Base-by-base conservation (phyloP, 2,113 vertebrate genomes). In the Prionailurus bengalensis region DNA sequence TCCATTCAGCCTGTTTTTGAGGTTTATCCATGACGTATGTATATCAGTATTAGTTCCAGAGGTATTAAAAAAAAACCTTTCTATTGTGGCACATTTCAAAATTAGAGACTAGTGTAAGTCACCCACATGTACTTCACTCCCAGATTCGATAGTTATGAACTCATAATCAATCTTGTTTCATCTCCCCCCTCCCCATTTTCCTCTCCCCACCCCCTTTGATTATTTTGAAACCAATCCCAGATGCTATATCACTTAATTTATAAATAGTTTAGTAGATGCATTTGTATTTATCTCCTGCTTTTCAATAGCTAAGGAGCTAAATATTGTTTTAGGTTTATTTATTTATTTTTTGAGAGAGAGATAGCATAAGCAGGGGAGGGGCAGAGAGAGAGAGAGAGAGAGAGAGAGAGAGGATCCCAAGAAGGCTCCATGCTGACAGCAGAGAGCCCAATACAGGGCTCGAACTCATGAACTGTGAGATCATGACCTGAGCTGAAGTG, bases 261-360 rank as follows among this genome's bases (percentile, higher is more conserved):
- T 68, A 71, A 92, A 33, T 66, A 79, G n/a, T 65, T 92, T 84
- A 87, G 61, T 19, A 27, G 36, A 55, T 53, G 7, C 16, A 63
- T 81, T 63, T 91, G 21, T 82, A 68, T 87, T 82, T 95, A 27
- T 76, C 31, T 86, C 31, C 39, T 90, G 42, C 27, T 96, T 90
- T 89, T 79, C 45, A 90, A 5, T 66, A 93, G 79, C 14, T 79
- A 39, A 87, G 76, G n/a, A 88, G 36, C 61, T 80, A 91, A 65
- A 73, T 92, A 65, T 33, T 88, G 42, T 58, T 55, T 48, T 61
- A 61, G 3, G 58, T 61, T 61, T 61, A 61, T 23, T 55, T 16
- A 55, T 17, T 61, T 61, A 61, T 61, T 61, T 61, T 61, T 61
- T 61, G 58, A 61, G 58, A 61, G 58, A 61, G 21, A 61, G 58